Base-by-base conservation (phyloP, 2,888 invertebrate genomes). In the Synergus laeviventris region DNA sequence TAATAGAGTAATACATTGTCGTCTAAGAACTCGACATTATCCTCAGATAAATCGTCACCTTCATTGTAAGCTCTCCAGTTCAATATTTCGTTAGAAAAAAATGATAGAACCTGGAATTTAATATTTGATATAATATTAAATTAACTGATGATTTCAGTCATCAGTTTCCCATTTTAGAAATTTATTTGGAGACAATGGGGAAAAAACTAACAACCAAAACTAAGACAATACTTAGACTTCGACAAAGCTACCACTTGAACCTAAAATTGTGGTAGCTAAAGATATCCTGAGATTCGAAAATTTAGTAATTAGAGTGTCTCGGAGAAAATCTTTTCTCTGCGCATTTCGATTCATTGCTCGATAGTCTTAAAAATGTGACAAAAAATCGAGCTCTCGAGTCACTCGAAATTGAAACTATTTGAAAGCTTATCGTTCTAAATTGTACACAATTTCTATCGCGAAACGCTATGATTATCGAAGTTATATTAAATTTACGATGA, bases 271-370 rank as follows among this genome's bases (percentile, higher is more conserved):
- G 75, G 74, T 78, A 81, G 79, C 77, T 60, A 80, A 78, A 77
- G 78, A 73, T 79, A 80, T 83, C 83, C 82, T 81, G 83, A 83
- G 83, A 83, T 83, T 83, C 82, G 79, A 79, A 82, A 81, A 74
- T 73, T 79, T 79, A 76, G 66, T 59, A 39, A 77, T 62, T 60
- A 74, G 73, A 80, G 78, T 38, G 74, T 75, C 78, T 60, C 78
- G 60, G 54, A n/a, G 54, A n/a, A 77, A 45, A 59, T 18, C 7
- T 18, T 14, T 56, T 56, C 14, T 12, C 12, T n/a, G n/a, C 49
- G 8, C 16, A 62, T 31, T n/a, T 18, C 42, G n/a, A n/a, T n/a
- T 14, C 4, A 8, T 76, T 45, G 56, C 12, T 31, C n/a, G 24
- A 54, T 12, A 5, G 11, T 64, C 74, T 8, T 59, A n/a, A 18